phyloP scores from a whole-genome alignment of 2,888 invertebrate species.

The Sinhomidia bicolor region DNA sequence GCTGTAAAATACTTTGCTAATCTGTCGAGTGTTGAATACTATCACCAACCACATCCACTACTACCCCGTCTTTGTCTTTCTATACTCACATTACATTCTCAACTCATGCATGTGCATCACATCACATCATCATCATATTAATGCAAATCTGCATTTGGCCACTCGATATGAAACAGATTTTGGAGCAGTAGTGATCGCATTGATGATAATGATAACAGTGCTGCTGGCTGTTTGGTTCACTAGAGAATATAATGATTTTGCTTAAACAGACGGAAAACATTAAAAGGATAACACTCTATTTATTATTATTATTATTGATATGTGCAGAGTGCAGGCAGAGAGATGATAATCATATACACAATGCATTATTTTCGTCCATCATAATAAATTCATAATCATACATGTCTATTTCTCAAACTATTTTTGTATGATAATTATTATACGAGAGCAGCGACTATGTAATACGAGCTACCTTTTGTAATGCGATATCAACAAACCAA shows the following conservation, averaged over 20 bases:
- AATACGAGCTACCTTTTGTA: neutral
- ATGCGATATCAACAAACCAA: neutral
- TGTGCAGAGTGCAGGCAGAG: no score
- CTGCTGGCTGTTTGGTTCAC: no score
- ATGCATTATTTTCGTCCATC: neutral
- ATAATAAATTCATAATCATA: neutral
- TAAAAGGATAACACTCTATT: neutral
- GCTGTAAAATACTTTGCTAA: conserved; percentile 50
- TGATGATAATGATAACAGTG: no score
- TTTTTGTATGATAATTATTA: neutral
- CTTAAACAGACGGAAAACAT: neutral
- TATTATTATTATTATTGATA: no score
- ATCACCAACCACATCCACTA: no score
- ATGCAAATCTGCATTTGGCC: no score
- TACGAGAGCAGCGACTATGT: neutral
- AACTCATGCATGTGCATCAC: neutral
- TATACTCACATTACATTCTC: neutral
- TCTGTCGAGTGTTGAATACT: neutral
- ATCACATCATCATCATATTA: no score
- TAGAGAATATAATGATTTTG: no score
- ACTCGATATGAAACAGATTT: no score
- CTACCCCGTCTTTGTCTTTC: neutral
- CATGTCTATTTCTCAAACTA: neutral
- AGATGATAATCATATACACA: neutral
- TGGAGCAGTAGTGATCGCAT: neutral